These are phyloP conservation scores for Thamnophis elegans DNA, from an alignment of 2,797 vertebrate genomes.

Conservation along the genomic window DNA sequence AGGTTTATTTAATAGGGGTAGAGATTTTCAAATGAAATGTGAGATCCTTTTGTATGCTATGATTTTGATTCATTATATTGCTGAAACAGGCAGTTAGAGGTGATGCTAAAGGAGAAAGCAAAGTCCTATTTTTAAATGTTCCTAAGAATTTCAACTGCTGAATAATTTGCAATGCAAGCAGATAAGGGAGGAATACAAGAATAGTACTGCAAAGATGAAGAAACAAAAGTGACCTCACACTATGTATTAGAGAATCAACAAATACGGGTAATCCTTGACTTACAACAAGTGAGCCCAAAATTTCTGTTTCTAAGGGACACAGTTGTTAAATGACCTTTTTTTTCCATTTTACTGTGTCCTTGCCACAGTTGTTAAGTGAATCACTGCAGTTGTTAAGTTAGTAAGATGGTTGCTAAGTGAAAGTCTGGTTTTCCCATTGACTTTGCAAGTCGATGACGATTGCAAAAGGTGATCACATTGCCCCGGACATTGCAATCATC, in stretches of 20 bases:
- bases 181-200: background rate
- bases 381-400: background rate
- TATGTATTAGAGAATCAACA: background rate
- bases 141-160: background rate
- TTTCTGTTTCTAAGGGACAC: background rate
- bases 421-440: background rate
- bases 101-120: background rate
- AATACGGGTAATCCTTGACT: background rate
- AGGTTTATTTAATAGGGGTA: background rate
- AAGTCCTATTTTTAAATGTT: background rate
- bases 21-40: background rate
- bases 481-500: background rate
- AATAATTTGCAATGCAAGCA: background rate
- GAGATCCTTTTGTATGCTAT: background rate
- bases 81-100: background rate
- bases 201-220: background rate
- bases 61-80: background rate
- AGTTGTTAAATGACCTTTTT: background rate
- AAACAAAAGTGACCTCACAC: background rate
- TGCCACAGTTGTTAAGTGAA: background rate
- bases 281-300: background rate
- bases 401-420: background rate
- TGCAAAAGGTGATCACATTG: background rate
- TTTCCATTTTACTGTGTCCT: background rate
- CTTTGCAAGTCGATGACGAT: background rate